Base-by-base conservation (phyloP, 30 jellyfish, hydroid and myxozoan genomes). In the Catostylus mosaicus region DNA sequence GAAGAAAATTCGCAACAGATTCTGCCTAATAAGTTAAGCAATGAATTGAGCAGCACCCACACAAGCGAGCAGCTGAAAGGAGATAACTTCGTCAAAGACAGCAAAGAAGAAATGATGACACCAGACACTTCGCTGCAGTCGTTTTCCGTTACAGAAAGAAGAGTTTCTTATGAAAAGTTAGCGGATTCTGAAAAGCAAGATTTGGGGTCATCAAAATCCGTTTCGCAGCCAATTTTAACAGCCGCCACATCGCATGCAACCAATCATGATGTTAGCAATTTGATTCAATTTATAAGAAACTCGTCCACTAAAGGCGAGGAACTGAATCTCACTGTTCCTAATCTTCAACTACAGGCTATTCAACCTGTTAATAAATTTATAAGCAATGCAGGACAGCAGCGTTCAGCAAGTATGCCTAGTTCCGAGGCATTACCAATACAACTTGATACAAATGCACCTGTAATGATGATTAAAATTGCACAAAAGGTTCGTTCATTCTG, bases 61-160 rank as follows among this genome's bases (percentile, higher is more conserved):
- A n/a, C n/a, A n/a, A n/a, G n/a, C n/a, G n/a, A n/a, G n/a, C n/a
- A n/a, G n/a, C n/a, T n/a, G n/a, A n/a, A n/a, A n/a, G n/a, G n/a
- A n/a, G n/a, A n/a, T n/a, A n/a, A n/a, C n/a, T n/a, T n/a, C n/a
- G n/a, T n/a, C n/a, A n/a, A n/a, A n/a, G n/a, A n/a, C n/a, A n/a
- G n/a, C n/a, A n/a, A n/a, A n/a, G n/a, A n/a, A n/a, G n/a, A n/a
- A n/a, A n/a, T n/a, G n/a, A n/a, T n/a, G n/a, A n/a, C n/a, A n/a
- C n/a, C n/a, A n/a, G 73, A 60, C 73, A 60, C 73, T n/a, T n/a
- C n/a, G n/a, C n/a, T 1, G 45, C 9, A 33, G 34, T 67, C 79
- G 32, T 67, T 67, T 27, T 12, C 43, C 19, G 33, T 67, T 36
- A 32, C 79, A 67, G 79, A 67, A 36, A 67, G 63, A 11, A 67